phyloP scores from a whole-genome alignment of 92 coral and sea anemone species.

The Epizoanthus illoricatus region DNA sequence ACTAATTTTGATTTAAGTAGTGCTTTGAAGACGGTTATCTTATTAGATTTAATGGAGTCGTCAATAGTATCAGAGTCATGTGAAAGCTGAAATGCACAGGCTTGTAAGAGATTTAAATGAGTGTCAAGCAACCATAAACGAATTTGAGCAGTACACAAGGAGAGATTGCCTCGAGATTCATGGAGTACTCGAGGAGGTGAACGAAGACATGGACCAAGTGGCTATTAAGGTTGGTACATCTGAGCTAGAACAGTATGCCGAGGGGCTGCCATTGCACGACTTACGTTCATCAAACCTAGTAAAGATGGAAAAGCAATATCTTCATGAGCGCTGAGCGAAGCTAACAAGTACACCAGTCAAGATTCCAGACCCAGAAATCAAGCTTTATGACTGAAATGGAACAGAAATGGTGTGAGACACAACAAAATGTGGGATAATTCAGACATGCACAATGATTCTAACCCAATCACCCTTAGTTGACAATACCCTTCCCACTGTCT shows the following conservation, averaged over 20 bases:
- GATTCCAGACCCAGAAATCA: constrained; percentile 27
- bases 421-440: constrained; percentile 21
- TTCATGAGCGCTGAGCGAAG: constrained; percentile 27
- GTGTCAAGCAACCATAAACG: too few species aligned
- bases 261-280: constrained; percentile 43
- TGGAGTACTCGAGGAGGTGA: not conserved
- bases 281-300: constrained; percentile 38
- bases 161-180: not conserved
- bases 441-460: not conserved
- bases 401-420: not conserved
- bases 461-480: not conserved
- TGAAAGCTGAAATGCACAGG: too few species aligned
- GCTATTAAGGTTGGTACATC: constrained; percentile 3
- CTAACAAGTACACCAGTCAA: not conserved
- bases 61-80: too few species aligned
- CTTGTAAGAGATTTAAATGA: too few species aligned
- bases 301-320: constrained; percentile 33
- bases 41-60: too few species aligned
- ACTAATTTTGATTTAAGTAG: too few species aligned
- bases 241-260: constrained; percentile 20
- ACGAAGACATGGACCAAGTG: not conserved
- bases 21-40: too few species aligned
- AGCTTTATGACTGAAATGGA: constrained; percentile 20
- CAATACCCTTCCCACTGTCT: not conserved
- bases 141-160: not conserved